Evolutionary conservation across 2,888 invertebrate genomes (phyloP), one percentile per base, ranked within the genome.

Genomic region (Branchinecta sandiegonensis): DNA sequence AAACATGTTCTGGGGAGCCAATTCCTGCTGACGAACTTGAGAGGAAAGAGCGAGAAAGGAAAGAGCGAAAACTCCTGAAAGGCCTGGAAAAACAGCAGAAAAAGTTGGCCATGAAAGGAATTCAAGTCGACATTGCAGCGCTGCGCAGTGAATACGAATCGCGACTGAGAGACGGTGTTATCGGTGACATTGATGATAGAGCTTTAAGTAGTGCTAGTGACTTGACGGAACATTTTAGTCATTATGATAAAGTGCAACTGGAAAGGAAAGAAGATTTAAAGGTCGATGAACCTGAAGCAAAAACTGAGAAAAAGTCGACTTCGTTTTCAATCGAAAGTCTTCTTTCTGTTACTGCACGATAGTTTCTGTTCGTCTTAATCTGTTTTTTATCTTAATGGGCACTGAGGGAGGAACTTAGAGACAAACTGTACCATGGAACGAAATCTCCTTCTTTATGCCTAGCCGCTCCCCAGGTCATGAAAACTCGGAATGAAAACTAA

Each of bases 1-100:
- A 95, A 78, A 93, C 94, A 68, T 96, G 96, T 80, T 92, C 91
- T 73, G 96, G 96, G 9, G 95, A 95, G 76, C 96, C 96, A 17
- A 94, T 96, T 76, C 94, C 94, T 47, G 91, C 91, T 12, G 93
- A 88, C 75, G 91, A 91, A 79, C 82, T 91, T 50, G 81, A 88
- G 72, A 87, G 90, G 65, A 86, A 91, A 76, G 91, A 92, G 80
- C 84, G 88, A 77, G 90, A 91, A 76, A 85, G 90, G 78, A 86
- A 90, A 78, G 85, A 90, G 80, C 91, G 91, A 83, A 92, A 95
- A 81, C 81, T 93, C 76, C 85, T 90, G 76, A 95, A 95, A 80
- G 90, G 91, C 71, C 82, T 94, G 74, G 93, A 94, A 77, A 83
- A 93, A 69, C 93, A 93, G 79, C 94, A 94, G 74, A 83, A 93